Conservation (phyloP, 64 coral and sea anemone species). For the Orbicella faveolata region DNA sequence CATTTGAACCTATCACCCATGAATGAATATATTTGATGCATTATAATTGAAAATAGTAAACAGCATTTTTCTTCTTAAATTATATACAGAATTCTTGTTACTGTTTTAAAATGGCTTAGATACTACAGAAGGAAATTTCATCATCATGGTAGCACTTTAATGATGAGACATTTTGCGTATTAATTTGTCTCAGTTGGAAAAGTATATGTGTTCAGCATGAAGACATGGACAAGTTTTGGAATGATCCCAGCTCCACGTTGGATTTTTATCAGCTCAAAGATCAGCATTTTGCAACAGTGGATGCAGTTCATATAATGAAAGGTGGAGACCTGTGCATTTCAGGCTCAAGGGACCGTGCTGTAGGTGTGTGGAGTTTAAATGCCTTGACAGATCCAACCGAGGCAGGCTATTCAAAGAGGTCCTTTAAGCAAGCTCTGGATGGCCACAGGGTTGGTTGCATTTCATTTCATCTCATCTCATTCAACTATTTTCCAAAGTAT, state of each 20-base stretch:
- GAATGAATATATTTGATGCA: too few relatives aligned
- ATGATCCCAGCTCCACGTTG: slow-evolving; percentile 51
- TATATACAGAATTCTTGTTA: too few relatives aligned
- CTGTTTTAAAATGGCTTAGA: too few relatives aligned
- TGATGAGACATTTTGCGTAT: too few relatives aligned
- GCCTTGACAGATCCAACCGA: slow-evolving; percentile 28
- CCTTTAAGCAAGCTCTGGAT: slow-evolving; percentile 79
- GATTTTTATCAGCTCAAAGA: slow-evolving; percentile 71
- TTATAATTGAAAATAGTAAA: too few relatives aligned
- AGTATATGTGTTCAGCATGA: slow-evolving; percentile 90
- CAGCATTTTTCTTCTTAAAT: too few relatives aligned
- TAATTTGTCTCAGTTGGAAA: slow-evolving; percentile 70
- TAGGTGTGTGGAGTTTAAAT: slow-evolving; percentile 74
- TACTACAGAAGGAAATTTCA: too few relatives aligned
- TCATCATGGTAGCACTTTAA: too few relatives aligned
- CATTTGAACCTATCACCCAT: too few relatives aligned
- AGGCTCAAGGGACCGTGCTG: slow-evolving; percentile 80
- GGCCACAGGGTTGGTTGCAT: slow-evolving; percentile 63
- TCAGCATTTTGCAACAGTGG: slow-evolving; percentile 92
- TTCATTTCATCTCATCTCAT: background rate
- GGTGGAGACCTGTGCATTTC: slow-evolving; percentile 82
- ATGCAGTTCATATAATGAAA: slow-evolving; percentile 81
- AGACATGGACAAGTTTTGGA: slow-evolving; percentile 95
- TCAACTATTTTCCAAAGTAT: background rate
- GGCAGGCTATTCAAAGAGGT: slow-evolving; percentile 63